Evolutionary conservation across 2,888 invertebrate species (phyloP).

Genomic region (Cremastinae sp.): DNA sequence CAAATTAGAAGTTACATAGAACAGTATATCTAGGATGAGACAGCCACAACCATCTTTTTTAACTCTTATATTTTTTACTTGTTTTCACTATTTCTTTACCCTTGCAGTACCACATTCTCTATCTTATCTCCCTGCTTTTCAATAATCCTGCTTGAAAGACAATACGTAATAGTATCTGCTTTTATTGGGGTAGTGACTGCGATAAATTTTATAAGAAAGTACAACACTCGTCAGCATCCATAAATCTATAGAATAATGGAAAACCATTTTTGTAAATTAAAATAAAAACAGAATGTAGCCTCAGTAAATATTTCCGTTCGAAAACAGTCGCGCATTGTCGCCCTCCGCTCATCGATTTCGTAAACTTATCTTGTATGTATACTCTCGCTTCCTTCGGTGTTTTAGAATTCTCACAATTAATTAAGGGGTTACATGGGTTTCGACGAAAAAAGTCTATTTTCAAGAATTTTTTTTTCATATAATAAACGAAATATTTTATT

Average conservation of each 20-base stretch:
- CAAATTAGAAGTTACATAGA: slow-evolving; percentile 73
- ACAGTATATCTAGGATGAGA: slow-evolving; percentile 68
- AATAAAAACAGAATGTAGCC: slow-evolving; percentile 42
- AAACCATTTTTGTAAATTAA: neutral
- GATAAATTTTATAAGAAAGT: slow-evolving; percentile 75
- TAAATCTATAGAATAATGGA: slow-evolving; percentile 9
- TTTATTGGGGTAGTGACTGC: slow-evolving; percentile 66
- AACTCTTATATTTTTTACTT: slow-evolving; percentile 75
- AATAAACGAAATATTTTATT: too few species aligned
- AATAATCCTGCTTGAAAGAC: slow-evolving; percentile 46
- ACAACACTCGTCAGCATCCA: slow-evolving; percentile 39
- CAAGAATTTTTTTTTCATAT: too few species aligned
- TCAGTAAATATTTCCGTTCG: slow-evolving; percentile 62
- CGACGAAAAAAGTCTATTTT: too few species aligned
- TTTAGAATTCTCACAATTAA: slow-evolving; percentile 41
- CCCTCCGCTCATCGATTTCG: slow-evolving; percentile 34
- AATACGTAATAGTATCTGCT: slow-evolving; percentile 64
- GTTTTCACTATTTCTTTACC: slow-evolving; percentile 66
- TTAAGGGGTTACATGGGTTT: slow-evolving; percentile 16
- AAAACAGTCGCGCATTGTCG: too few species aligned
- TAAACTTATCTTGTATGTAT: neutral
- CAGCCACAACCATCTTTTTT: slow-evolving; percentile 78
- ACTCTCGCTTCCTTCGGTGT: neutral
- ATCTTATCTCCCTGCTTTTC: slow-evolving; percentile 29
- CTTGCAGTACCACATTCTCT: slow-evolving; percentile 60